These are phyloP conservation scores for Actinopyga echinites DNA, from an alignment of 53 echinoderm and acorn worm species.

Conservation along the genomic window DNA sequence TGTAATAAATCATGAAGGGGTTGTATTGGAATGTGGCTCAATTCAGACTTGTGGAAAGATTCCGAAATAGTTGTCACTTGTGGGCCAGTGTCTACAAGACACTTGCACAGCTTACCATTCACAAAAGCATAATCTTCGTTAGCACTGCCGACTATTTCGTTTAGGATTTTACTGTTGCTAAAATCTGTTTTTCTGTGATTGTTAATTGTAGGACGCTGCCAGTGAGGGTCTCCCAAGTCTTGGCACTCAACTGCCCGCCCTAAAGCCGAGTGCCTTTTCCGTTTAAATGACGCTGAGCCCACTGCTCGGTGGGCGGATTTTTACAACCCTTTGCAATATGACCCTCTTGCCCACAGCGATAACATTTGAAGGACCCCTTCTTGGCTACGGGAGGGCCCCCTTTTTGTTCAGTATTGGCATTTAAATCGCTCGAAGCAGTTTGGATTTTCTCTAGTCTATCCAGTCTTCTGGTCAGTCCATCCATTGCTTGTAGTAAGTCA, in stretches of 20 bases:
- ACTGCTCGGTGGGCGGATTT: not conserved
- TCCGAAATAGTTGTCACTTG: not conserved
- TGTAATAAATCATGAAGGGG: not conserved
- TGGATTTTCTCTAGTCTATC: not conserved
- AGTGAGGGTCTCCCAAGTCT: not conserved
- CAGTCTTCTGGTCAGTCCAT: not conserved
- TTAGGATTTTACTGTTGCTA: no score
- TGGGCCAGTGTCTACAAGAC: not conserved
- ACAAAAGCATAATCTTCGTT: not conserved
- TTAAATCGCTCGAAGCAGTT: no score
- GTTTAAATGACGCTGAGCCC: conserved; percentile 19
- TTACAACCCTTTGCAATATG: not conserved
- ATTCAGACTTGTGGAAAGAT: not conserved
- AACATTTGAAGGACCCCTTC: not conserved
- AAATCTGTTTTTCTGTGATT: no score
- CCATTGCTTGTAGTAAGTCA: not conserved
- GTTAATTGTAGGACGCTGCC: not conserved
- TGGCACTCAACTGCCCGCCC: conserved; percentile 5
- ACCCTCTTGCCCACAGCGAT: not conserved
- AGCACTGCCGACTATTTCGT: not conserved
- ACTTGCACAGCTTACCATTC: not conserved
- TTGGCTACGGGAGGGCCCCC: not conserved
- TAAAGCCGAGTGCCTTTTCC: conserved; percentile 14
- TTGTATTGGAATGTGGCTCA: not conserved
- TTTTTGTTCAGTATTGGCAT: not conserved